phyloP scores from a whole-genome alignment of 2,888 invertebrate species.

The Eupithecia centaureata region DNA sequence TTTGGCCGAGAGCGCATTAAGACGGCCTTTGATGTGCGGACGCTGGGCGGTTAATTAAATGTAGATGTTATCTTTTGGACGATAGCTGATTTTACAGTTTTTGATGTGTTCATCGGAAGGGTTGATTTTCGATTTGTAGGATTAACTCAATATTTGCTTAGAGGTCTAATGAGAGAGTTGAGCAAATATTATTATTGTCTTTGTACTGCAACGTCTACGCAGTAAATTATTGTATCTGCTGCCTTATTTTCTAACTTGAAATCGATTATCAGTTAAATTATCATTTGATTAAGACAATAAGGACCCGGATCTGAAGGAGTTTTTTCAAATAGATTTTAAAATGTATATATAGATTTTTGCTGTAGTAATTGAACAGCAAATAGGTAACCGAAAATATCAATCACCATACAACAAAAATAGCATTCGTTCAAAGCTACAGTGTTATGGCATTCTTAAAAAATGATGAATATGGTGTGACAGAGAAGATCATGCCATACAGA shows the following conservation, averaged over 20 bases:
- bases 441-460: neutral
- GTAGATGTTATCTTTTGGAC: conserved; percentile 62
- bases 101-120: conserved; percentile 48
- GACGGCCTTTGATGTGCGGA: conserved; percentile 74
- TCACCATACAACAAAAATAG: no score
- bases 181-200: neutral
- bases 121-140: conserved; percentile 22
- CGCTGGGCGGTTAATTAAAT: conserved; percentile 68
- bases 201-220: neutral
- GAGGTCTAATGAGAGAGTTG: neutral
- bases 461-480: neutral
- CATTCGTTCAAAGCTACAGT: neutral
- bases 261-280: no score
- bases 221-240: neutral
- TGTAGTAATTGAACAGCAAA: no score
- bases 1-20: conserved; percentile 79
- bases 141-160: conserved; percentile 22
- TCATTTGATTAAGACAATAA: no score
- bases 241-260: no score
- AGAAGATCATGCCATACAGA: neutral
- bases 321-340: no score
- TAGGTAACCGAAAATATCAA: no score
- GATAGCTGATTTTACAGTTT: conserved; percentile 56
- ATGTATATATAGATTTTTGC: no score
- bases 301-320: no score